A percentile compares a stretch with the other conserved stretches of the same genome.
These are phyloP conservation scores for Acronicta psi DNA, from an alignment of 2,888 invertebrate genomes.

Conservation along the genomic window DNA sequence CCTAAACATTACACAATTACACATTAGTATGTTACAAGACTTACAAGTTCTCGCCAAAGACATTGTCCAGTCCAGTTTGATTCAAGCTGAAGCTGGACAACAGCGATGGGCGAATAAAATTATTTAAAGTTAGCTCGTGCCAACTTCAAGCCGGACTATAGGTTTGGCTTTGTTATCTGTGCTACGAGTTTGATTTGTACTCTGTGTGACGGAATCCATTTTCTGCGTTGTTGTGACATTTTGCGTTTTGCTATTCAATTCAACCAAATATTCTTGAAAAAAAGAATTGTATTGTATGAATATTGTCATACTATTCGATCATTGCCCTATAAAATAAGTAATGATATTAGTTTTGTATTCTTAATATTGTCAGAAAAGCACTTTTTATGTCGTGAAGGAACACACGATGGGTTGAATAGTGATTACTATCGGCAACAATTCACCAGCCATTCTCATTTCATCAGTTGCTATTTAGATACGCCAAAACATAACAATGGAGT, in stretches of 20 bases:
- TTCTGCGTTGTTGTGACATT: constrained; percentile 89
- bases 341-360: constrained; percentile 64
- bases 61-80: too few species aligned
- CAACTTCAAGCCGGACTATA: too few species aligned
- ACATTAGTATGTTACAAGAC: too few species aligned
- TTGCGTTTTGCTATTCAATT: constrained; percentile 72
- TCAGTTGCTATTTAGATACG: constrained; percentile 61
- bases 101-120: too few species aligned
- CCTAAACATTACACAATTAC: too few species aligned
- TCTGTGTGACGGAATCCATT: constrained; percentile 77
- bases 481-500: constrained; percentile 76
- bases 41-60: too few species aligned
- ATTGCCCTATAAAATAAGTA: constrained; percentile 58
- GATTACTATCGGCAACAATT: constrained; percentile 81
- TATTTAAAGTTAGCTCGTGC: too few species aligned
- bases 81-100: too few species aligned
- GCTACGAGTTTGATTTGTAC: constrained; percentile 1
- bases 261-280: constrained; percentile 54
- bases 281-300: constrained; percentile 61
- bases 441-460: constrained; percentile 67
- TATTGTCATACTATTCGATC: constrained; percentile 47
- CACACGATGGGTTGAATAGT: constrained; percentile 86
- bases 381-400: constrained; percentile 57
- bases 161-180: constrained; percentile 46
- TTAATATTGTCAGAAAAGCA: constrained; percentile 50